Conservation (phyloP, 2,797 vertebrate genomes). For the Rhincodon typus region DNA sequence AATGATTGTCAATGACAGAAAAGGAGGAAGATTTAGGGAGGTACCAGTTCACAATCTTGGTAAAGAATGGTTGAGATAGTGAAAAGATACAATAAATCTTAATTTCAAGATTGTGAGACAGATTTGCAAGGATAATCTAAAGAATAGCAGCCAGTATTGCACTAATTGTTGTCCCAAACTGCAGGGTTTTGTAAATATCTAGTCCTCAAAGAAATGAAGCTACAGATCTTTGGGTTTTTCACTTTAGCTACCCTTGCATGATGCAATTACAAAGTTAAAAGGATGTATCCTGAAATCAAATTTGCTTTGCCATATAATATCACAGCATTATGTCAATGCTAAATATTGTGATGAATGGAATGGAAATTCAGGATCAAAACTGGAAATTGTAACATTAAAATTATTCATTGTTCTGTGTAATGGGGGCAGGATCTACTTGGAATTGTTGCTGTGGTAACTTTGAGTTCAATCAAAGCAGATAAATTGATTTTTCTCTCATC, state of each 20-base stretch:
- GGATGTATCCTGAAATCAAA: too few relatives aligned
- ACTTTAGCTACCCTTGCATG: too few relatives aligned
- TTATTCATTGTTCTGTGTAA: slow-evolving; percentile 17
- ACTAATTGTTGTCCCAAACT: too few relatives aligned
- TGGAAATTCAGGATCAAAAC: neutral
- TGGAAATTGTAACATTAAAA: slow-evolving; percentile 23
- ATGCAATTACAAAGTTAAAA: neutral
- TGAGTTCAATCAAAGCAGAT: slow-evolving; percentile 33
- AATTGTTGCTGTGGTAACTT: slow-evolving; percentile 20
- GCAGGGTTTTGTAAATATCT: too few relatives aligned
- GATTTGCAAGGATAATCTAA: neutral
- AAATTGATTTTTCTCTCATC: slow-evolving; percentile 26
- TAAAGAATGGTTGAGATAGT: neutral
- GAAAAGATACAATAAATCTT: neutral
- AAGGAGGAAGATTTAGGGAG: neutral
- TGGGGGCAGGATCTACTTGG: neutral
- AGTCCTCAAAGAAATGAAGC: neutral
- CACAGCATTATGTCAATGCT: neutral
- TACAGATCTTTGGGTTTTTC: neutral
- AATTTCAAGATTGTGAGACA: neutral
- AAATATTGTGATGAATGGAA: neutral
- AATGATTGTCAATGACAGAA: neutral
- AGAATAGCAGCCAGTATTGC: neutral
- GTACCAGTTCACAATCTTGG: neutral
- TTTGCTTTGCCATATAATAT: neutral